Evolutionary conservation across 2,888 invertebrate genomes (phyloP).

Genomic region (Ophioninae sp.): DNA sequence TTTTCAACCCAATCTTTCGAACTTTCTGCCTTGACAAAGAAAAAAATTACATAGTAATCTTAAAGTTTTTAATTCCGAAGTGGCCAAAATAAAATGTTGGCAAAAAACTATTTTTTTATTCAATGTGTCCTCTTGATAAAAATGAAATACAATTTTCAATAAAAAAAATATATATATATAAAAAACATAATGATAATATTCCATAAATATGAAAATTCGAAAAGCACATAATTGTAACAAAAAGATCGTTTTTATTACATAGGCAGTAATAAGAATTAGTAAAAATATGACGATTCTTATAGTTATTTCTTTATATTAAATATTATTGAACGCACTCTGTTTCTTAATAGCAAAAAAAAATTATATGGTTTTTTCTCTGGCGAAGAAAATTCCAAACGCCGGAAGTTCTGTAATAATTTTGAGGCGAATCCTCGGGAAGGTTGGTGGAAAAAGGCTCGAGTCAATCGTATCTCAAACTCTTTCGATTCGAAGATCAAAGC

Average conservation of each 20-base stretch:
- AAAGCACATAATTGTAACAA: too few species aligned
- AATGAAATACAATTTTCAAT: not conserved
- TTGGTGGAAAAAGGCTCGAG: constrained; percentile 29
- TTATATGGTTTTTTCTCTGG: not conserved
- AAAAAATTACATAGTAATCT: not conserved
- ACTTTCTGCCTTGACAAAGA: not conserved
- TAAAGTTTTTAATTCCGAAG: too few species aligned
- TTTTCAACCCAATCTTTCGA: too few species aligned
- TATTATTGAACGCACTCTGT: not conserved
- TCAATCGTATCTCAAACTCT: constrained; percentile 58
- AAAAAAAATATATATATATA: too few species aligned
- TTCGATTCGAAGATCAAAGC: constrained; percentile 70
- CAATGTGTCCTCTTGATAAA: not conserved
- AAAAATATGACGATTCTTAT: not conserved
- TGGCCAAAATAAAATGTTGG: too few species aligned
- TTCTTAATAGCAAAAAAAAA: not conserved
- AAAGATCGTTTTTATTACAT: too few species aligned
- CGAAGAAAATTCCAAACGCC: not conserved
- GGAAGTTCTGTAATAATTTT: constrained; percentile 1
- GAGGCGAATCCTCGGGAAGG: not conserved
- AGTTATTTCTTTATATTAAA: not conserved
- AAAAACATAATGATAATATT: too few species aligned
- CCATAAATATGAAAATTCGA: too few species aligned
- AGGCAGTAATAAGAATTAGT: too few species aligned
- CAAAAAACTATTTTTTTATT: too few species aligned